Conservation (phyloP, 64 coral and sea anemone genomes). For the Stylophora pistillata region DNA sequence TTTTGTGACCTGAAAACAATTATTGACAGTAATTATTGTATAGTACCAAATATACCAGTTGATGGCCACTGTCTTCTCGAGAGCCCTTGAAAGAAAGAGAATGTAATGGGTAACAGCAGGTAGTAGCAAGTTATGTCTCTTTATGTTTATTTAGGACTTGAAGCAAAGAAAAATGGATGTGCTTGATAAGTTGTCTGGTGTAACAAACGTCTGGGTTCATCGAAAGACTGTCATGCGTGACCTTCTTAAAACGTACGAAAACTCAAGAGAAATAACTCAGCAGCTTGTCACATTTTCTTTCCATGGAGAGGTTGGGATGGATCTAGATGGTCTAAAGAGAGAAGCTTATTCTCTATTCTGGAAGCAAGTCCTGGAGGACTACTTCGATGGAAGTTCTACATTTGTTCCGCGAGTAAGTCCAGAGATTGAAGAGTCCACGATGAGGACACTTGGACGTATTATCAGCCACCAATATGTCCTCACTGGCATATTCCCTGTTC, state of each 20-base stretch:
- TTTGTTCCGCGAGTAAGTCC: slow-evolving; percentile 50
- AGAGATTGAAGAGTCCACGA: slow-evolving; percentile 18
- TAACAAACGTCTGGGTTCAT: slow-evolving; percentile 1
- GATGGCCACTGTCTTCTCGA: too few relatives aligned
- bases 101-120: too few relatives aligned
- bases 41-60: too few relatives aligned
- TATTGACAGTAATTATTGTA: too few relatives aligned
- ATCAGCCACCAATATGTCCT: slow-evolving; percentile 41
- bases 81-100: too few relatives aligned
- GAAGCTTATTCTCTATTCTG: slow-evolving; percentile 34
- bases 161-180: too few relatives aligned
- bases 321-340: slow-evolving; percentile 47
- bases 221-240: background rate
- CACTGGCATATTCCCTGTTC: slow-evolving; percentile 48
- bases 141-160: too few relatives aligned
- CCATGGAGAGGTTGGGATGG: slow-evolving; percentile 39
- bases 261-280: background rate
- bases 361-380: slow-evolving; percentile 45
- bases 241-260: slow-evolving; percentile 11
- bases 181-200: too few relatives aligned
- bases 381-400: slow-evolving; percentile 49
- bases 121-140: too few relatives aligned
- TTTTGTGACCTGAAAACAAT: too few relatives aligned
- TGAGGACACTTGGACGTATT: slow-evolving; percentile 43
- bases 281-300: background rate